Evolutionary conservation across 2,888 invertebrate genomes (phyloP).

Genomic region (Palloptera scutellata): DNA sequence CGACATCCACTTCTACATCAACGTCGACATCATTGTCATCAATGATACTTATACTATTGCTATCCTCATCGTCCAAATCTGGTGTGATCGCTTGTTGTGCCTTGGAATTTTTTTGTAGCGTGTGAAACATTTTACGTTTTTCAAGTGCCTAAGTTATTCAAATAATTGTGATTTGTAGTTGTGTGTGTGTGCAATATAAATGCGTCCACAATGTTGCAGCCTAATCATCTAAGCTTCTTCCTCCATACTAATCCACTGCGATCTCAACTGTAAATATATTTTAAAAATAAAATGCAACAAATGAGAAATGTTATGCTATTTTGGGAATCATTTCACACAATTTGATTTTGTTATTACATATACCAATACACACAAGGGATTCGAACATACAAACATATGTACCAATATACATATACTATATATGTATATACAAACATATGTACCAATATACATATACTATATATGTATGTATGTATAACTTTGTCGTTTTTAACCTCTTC

Average conservation of each 20-base stretch:
- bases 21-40: constrained; percentile 39
- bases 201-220: background rate
- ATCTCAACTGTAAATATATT: background rate
- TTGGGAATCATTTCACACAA: background rate
- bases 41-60: constrained; percentile 68
- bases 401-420: too few species aligned
- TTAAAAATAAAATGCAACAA: background rate
- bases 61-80: constrained; percentile 39
- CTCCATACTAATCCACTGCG: background rate
- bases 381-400: too few species aligned
- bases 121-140: constrained; percentile 27
- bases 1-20: constrained; percentile 48
- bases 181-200: background rate
- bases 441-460: too few species aligned
- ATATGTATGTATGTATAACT: too few species aligned
- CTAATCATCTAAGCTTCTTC: background rate
- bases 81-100: constrained; percentile 37
- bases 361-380: too few species aligned
- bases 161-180: background rate
- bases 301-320: background rate
- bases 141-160: too few species aligned
- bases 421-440: too few species aligned
- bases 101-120: constrained; percentile 5
- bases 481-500: too few species aligned
- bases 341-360: too few species aligned